These are phyloP conservation scores for Drosophila hamatofila DNA, from an alignment of 2,888 invertebrate species.

Conservation along the genomic window DNA sequence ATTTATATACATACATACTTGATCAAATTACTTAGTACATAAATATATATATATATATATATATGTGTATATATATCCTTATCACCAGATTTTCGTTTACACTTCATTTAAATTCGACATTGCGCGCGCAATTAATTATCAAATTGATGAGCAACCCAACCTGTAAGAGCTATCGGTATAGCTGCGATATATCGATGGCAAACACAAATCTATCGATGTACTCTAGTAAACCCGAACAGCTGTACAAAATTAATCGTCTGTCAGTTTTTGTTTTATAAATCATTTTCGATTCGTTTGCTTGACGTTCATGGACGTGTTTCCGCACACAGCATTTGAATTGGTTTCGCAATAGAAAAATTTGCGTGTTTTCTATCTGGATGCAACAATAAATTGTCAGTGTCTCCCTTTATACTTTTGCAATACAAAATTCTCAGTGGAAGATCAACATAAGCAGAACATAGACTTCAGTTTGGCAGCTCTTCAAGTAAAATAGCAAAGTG, in stretches of 20 bases:
- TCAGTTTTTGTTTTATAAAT: constrained; percentile 65
- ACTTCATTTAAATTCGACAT: neutral
- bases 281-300: constrained; percentile 75
- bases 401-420: constrained; percentile 48
- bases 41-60: neutral
- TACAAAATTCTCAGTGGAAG: constrained; percentile 74
- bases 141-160: neutral
- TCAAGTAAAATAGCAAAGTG: constrained; percentile 47
- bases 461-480: constrained; percentile 43
- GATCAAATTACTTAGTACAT: neutral
- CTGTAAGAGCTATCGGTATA: neutral
- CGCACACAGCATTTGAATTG: constrained; percentile 69
- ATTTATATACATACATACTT: neutral
- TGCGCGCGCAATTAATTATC: neutral
- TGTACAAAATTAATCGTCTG: constrained; percentile 47
- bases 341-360: constrained; percentile 74
- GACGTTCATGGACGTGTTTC: constrained; percentile 69
- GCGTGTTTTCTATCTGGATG: constrained; percentile 70
- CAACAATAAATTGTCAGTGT: constrained; percentile 67
- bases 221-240: constrained; percentile 37
- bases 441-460: constrained; percentile 34
- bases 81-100: neutral
- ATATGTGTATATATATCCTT: neutral
- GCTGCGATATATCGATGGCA: constrained; percentile 9
- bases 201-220: neutral